Conservation (phyloP, 23 tunicate species). For the Diplosoma virens region DNA sequence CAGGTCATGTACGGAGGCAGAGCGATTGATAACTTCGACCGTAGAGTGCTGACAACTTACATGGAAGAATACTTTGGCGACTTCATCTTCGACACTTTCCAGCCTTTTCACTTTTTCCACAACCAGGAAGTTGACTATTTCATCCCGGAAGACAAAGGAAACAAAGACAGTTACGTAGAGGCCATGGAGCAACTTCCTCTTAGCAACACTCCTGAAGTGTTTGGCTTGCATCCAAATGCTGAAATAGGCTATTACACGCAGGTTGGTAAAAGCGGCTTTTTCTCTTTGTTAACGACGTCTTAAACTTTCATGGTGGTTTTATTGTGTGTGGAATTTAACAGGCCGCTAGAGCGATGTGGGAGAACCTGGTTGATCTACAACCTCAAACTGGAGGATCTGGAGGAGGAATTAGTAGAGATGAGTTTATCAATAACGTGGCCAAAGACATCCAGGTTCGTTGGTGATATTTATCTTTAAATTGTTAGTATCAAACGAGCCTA, state of each 20-base stretch:
- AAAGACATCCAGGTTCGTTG: slow-evolving; percentile 87
- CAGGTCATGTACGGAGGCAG: slow-evolving; percentile 99
- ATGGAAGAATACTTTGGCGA: slow-evolving; percentile 99
- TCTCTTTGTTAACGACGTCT: background rate
- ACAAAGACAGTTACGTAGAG: slow-evolving; percentile 90
- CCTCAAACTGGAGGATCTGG: slow-evolving; percentile 98
- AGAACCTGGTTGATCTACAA: slow-evolving; percentile 95
- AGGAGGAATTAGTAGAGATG: slow-evolving; percentile 96
- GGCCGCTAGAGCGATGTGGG: slow-evolving; percentile 99
- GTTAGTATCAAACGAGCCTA: too few relatives aligned
- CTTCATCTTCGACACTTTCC: slow-evolving; percentile 98
- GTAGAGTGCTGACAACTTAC: slow-evolving; percentile 95
- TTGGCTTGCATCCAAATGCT: slow-evolving; percentile 99
- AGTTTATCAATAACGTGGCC: slow-evolving; percentile 89
- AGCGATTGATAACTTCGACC: slow-evolving; percentile 91
- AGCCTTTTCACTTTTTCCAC: slow-evolving; percentile 97
- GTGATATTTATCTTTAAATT: background rate
- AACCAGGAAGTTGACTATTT: slow-evolving; percentile 81
- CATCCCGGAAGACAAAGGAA: slow-evolving; percentile 92
- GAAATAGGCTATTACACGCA: slow-evolving; percentile 99
- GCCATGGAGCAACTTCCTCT: slow-evolving; percentile 83
- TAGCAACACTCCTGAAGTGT: slow-evolving; percentile 96
- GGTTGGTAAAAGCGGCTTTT: slow-evolving; percentile 20
- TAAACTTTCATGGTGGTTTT: background rate
- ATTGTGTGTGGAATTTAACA: background rate